Base-by-base conservation (phyloP, 2,797 vertebrate species). In the Helarctos malayanus region DNA sequence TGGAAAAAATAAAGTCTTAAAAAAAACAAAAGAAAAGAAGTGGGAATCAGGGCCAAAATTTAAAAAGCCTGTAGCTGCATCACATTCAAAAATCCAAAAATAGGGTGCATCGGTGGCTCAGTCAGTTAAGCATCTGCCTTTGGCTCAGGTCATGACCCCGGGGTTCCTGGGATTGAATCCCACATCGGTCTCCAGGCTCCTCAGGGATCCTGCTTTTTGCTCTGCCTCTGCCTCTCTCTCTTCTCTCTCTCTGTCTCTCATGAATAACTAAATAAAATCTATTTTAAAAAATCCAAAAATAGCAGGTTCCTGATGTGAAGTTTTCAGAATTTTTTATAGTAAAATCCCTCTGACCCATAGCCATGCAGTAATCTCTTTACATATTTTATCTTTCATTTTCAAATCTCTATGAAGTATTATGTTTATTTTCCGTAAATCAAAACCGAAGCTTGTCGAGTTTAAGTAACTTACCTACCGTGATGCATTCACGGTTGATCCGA, bases 301-400 rank as follows among this genome's bases (percentile, higher is more conserved):
- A 29, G 0, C 3, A 54, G n/a, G 7, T 16, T 89, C 10, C 47
- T 84, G 57, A 61, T 21, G 15, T 10, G 59, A 95, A 88, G 25
- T 81, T 69, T 84, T 65, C 63, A 81, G 45, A 69, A 93, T 93
- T 91, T 95, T 47, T 75, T 27, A 73, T 11, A 65, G 25, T 71
- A 83, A 88, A 83, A 47, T 75, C 6, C 18, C 78, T 29, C 32
- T 73, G 29, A 87, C 21, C 54, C 13, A 16, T 23, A 68, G 29
- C 29, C 41, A 61, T 47, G 25, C 19, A 47, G 19, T 65, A 49
- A 83, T 1, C 25, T 65, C 73, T 69, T 81, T 57, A 29, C 25
- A 13, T 25, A 78, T 38, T 84, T 88, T 83, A 76, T 76, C 61
- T 89, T 93, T 76, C 41, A 89, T 88, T 52, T 76, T 91, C 21